A percentile compares a stretch with the other conserved stretches of the same genome.
Conservation (phyloP, 1,140 invertebrate species). For the Camponotus pennsylvanicus region DNA sequence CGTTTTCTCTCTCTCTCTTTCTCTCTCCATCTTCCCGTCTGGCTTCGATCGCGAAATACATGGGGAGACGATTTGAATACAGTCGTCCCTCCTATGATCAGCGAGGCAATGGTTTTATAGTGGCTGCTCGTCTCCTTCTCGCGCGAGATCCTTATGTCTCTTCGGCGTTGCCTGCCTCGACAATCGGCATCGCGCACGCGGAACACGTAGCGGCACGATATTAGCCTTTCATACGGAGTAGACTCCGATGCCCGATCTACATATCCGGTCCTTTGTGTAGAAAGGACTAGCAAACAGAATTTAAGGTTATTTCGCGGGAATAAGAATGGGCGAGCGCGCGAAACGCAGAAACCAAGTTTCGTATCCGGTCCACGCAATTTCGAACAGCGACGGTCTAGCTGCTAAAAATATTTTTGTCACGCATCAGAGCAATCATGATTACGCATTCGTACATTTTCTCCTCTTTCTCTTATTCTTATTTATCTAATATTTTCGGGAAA, state of each 20-base stretch:
- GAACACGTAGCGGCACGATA: constrained; percentile 81
- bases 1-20: neutral
- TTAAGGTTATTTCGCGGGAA: constrained; percentile 84
- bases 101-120: constrained; percentile 75
- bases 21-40: constrained; percentile 1
- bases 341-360: constrained; percentile 72
- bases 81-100: constrained; percentile 72
- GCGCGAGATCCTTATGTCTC: constrained; percentile 38
- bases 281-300: constrained; percentile 84
- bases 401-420: constrained; percentile 18
- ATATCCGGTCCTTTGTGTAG: constrained; percentile 84
- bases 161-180: constrained; percentile 24
- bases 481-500: neutral
- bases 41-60: constrained; percentile 48
- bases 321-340: constrained; percentile 79
- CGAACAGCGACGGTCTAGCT: neutral
- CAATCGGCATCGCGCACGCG: constrained; percentile 73
- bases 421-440: constrained; percentile 1
- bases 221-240: constrained; percentile 83
- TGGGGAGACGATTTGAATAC: constrained; percentile 67
- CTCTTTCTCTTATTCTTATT: neutral
- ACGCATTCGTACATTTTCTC: neutral
- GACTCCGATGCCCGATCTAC: constrained; percentile 77
- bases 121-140: constrained; percentile 45
- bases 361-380: constrained; percentile 68